phyloP scores from a whole-genome alignment of 1,140 invertebrate species.

The Sycophila sp. region DNA sequence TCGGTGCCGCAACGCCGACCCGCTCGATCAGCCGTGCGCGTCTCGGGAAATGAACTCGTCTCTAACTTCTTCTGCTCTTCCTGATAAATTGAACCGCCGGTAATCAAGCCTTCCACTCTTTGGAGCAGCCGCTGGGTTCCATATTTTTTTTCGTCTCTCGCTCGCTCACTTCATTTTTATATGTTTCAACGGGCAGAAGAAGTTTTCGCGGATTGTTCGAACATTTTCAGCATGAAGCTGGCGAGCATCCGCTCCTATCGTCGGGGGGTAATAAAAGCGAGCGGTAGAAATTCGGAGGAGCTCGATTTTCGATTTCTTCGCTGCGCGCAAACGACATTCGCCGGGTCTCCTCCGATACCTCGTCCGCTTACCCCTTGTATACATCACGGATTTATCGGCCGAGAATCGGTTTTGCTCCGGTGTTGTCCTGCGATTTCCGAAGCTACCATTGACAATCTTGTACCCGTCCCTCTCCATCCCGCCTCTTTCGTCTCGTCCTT shows the following conservation, averaged over 20 bases:
- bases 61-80: background rate
- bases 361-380: background rate
- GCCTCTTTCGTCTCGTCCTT: conserved; percentile 7
- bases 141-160: background rate
- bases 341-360: background rate
- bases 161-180: background rate
- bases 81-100: background rate
- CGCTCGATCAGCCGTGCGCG: conserved; percentile 35
- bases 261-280: background rate
- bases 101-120: background rate
- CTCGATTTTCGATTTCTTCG: conserved; percentile 20
- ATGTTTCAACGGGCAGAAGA: too few species aligned
- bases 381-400: background rate
- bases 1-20: background rate
- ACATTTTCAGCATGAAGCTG: background rate
- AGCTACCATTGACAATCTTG: conserved; percentile 12
- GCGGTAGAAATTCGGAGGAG: conserved; percentile 8
- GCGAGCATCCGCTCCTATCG: background rate
- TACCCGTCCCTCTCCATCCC: background rate
- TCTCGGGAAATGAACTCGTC: conserved; percentile 17
- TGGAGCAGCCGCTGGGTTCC: background rate
- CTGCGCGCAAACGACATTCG: background rate
- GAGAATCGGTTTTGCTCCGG: background rate
- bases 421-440: conserved; percentile 1
- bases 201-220: too few species aligned